Conservation (phyloP, 2,888 invertebrate genomes). For the Stomorhina lunata region DNA sequence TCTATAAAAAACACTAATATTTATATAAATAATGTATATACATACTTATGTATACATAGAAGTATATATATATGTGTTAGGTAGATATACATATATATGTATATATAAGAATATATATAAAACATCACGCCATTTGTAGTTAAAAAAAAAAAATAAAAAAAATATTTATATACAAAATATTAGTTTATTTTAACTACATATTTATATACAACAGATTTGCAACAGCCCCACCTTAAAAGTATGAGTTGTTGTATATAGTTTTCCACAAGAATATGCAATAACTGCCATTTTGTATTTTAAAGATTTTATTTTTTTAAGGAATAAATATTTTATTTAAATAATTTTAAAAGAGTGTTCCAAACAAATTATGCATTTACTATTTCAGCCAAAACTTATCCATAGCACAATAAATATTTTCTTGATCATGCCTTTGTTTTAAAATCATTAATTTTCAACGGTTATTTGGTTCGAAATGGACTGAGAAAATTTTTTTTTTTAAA, state of each 20-base stretch:
- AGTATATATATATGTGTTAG: neutral
- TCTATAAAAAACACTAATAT: neutral
- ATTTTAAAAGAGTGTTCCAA: no score
- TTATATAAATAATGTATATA: neutral
- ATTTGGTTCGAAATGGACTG: no score
- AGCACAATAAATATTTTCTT: no score
- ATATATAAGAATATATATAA: neutral
- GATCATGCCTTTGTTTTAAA: no score
- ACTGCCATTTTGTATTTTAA: constrained; percentile 27
- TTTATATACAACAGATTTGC: no score
- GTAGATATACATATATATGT: neutral
- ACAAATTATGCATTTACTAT: no score
- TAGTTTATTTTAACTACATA: constrained; percentile 16
- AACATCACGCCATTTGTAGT: constrained; percentile 24
- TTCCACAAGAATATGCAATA: constrained; percentile 11
- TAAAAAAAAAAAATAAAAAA: neutral
- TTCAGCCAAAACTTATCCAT: no score
- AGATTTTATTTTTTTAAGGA: no score
- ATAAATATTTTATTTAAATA: constrained; percentile 17
- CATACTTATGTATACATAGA: neutral
- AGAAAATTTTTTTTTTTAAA: no score
- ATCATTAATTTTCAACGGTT: no score
- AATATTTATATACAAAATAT: constrained; percentile 23
- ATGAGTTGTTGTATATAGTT: constrained; percentile 18
- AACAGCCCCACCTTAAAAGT: constrained; percentile 32